These are phyloP conservation scores for Erannis defoliaria DNA, from an alignment of 2,888 invertebrate species.

Conservation along the genomic window DNA sequence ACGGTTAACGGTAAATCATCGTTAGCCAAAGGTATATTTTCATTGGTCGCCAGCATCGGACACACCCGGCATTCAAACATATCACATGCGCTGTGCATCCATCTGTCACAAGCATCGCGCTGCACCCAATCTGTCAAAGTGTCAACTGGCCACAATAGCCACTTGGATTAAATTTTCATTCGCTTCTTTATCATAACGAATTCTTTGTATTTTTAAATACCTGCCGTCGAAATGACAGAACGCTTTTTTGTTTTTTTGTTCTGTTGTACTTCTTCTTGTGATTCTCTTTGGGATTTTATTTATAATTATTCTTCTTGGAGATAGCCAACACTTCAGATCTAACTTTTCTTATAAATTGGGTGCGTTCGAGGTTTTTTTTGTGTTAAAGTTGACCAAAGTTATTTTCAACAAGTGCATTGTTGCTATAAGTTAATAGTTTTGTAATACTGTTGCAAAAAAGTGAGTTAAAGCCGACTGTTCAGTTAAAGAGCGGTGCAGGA, in stretches of 20 bases:
- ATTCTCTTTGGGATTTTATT: conserved; percentile 14
- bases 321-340: conserved; percentile 12
- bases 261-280: conserved; percentile 2
- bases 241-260: conserved; percentile 3
- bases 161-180: conserved; percentile 14
- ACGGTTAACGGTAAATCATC: too few relatives aligned
- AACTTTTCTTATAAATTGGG: conserved; percentile 10
- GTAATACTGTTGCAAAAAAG: conserved; percentile 3
- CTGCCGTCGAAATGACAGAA: conserved; percentile 9
- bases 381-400: conserved; percentile 18
- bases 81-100: neutral
- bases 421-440: conserved; percentile 9
- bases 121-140: conserved; percentile 7
- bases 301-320: neutral
- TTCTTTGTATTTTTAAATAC: conserved; percentile 2
- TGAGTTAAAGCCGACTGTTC: too few relatives aligned
- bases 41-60: neutral
- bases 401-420: conserved; percentile 14
- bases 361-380: conserved; percentile 9
- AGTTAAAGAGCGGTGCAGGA: too few relatives aligned
- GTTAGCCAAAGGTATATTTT: too few relatives aligned
- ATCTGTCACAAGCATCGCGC: conserved; percentile 9
- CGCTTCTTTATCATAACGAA: neutral
- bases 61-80: neutral
- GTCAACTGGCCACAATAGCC: conserved; percentile 1